Evolutionary conservation across 1,140 invertebrate species (phyloP).

Genomic region (Pogonognathellus flavescens): DNA sequence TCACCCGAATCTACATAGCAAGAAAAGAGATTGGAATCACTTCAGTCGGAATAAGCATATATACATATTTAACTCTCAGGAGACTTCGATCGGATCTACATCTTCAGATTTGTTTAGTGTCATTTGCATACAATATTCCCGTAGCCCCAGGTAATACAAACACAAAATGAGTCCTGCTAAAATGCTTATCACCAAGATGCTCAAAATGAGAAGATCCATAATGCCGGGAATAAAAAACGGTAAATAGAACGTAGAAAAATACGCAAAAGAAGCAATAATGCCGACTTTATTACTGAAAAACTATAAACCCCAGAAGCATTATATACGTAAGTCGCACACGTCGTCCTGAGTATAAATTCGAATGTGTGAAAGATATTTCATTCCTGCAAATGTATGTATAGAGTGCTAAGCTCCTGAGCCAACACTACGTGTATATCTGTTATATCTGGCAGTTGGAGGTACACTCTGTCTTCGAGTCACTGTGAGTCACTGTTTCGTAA

Average conservation of each 20-base stretch:
- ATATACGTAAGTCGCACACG: too few relatives aligned
- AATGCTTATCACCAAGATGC: conserved; percentile 65
- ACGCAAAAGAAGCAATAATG: conserved; percentile 8
- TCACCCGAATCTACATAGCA: too few relatives aligned
- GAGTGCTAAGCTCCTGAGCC: too few relatives aligned
- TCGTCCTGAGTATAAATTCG: too few relatives aligned
- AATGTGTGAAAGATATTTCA: too few relatives aligned
- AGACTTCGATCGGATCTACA: conserved; percentile 32
- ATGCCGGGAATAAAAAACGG: conserved; percentile 7
- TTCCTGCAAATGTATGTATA: too few relatives aligned
- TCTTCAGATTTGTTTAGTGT: conserved; percentile 55
- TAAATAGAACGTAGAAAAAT: conserved; percentile 9
- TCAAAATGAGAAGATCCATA: conserved; percentile 66
- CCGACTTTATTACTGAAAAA: background rate
- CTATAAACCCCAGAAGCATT: background rate
- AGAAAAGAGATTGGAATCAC: background rate
- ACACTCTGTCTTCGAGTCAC: too few relatives aligned
- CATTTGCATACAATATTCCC: conserved; percentile 62
- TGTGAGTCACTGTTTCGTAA: too few relatives aligned
- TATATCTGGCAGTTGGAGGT: too few relatives aligned
- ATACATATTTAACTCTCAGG: conserved; percentile 2
- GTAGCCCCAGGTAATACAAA: conserved; percentile 63
- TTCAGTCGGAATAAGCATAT: background rate
- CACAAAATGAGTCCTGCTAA: conserved; percentile 63
- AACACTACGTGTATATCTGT: too few relatives aligned